phyloP scores from a whole-genome alignment of 2,888 invertebrate species.

The Drosophila putrida region DNA sequence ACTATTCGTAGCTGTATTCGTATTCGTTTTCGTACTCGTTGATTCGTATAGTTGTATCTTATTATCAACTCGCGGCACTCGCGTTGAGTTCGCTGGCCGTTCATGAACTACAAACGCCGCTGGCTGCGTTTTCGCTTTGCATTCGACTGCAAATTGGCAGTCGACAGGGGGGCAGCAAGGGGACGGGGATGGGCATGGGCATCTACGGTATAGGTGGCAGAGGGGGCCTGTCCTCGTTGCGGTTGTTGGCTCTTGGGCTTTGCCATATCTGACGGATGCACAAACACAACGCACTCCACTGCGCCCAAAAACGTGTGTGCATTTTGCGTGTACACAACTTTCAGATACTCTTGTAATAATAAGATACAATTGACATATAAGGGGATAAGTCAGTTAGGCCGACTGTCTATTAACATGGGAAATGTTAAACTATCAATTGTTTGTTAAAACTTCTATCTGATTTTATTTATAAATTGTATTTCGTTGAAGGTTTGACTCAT shows the following conservation, averaged over 20 bases:
- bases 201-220: not conserved
- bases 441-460: not conserved
- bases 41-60: constrained; percentile 56
- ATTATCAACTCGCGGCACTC: constrained; percentile 62
- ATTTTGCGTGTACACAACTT: constrained; percentile 25
- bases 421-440: too few species aligned
- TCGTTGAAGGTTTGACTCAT: not conserved
- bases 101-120: constrained; percentile 77
- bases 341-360: constrained; percentile 34
- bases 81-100: constrained; percentile 71
- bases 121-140: constrained; percentile 66
- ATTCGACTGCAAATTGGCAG: constrained; percentile 54
- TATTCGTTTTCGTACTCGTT: constrained; percentile 28
- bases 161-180: constrained; percentile 1
- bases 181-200: not conserved
- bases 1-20: constrained; percentile 23
- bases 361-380: not conserved
- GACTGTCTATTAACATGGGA: too few species aligned
- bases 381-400: too few species aligned
- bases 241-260: constrained; percentile 70
- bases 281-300: constrained; percentile 56
- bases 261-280: constrained; percentile 61
- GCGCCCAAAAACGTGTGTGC: constrained; percentile 45
- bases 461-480: not conserved
- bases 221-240: constrained; percentile 64